Percentiles rank a stretch among this genome's conserved stretches.
These are phyloP conservation scores for Alcedo quadribrachys DNA, from an alignment of 2,797 vertebrate genomes.

Conservation along the genomic window DNA sequence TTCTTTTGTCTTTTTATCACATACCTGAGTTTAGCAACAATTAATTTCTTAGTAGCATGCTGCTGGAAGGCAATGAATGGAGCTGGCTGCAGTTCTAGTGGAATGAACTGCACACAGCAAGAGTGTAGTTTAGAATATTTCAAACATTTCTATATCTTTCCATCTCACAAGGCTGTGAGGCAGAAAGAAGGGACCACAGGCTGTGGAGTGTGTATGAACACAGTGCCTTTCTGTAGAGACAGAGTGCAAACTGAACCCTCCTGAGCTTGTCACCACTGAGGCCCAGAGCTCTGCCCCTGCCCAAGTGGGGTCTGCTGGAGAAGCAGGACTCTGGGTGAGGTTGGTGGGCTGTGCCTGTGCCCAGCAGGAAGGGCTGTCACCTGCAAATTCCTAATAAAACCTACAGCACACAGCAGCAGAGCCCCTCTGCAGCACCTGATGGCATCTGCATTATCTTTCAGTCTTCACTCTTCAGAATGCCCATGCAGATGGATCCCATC, in stretches of 20 bases:
- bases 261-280: neutral
- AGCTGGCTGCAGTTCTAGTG: neutral
- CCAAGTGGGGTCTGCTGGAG: neutral
- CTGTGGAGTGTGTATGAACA: slow-evolving; percentile 3
- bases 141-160: slow-evolving; percentile 1
- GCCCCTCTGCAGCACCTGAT: neutral
- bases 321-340: neutral
- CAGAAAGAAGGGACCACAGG: neutral
- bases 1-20: neutral
- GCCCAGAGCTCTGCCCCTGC: neutral
- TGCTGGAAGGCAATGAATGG: neutral
- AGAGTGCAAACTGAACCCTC: neutral
- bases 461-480: neutral
- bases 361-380: slow-evolving; percentile 1
- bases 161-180: neutral
- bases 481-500: neutral
- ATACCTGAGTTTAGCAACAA: neutral
- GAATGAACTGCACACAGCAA: neutral
- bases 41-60: neutral
- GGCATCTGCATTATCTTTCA: neutral
- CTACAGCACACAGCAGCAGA: neutral
- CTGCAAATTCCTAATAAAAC: neutral
- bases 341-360: neutral
- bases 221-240: neutral
- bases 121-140: neutral